A percentile compares a stretch with the other conserved stretches of the same genome.
Conservation (phyloP, 2,113 vertebrate species). For the Carassius auratus region DNA sequence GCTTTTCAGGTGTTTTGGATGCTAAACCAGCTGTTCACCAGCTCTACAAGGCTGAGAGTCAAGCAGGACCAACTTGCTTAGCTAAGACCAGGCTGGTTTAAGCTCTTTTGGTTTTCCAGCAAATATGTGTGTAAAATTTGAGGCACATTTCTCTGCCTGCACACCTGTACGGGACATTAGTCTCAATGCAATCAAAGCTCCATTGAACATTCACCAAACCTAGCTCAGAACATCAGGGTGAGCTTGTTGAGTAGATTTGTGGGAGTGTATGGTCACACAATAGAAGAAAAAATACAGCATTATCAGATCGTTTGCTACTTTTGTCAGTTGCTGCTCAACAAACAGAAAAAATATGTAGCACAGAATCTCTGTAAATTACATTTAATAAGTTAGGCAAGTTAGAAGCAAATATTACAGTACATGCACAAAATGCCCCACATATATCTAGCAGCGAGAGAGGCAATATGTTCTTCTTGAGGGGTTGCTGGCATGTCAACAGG, state of each 20-base stretch:
- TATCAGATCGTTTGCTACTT: neutral
- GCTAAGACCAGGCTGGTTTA: neutral
- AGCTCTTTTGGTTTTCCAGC: neutral
- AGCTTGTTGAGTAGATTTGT: constrained; percentile 23
- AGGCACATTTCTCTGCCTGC: constrained; percentile 16
- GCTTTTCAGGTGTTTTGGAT: neutral
- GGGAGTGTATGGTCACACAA: constrained; percentile 27
- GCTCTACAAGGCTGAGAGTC: neutral
- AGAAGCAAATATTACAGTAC: constrained; percentile 19
- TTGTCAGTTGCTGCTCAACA: neutral
- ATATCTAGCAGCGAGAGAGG: constrained; percentile 17
- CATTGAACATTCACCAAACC: constrained; percentile 15
- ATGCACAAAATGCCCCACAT: constrained; percentile 8
- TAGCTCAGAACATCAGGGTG: neutral
- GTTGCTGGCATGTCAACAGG: constrained; percentile 57
- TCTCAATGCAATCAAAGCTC: constrained; percentile 20
- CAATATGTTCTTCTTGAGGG: constrained; percentile 60
- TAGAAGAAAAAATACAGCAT: neutral
- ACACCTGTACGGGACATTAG: neutral
- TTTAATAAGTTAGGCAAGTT: neutral
- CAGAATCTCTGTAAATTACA: neutral
- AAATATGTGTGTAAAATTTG: neutral
- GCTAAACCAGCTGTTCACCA: neutral
- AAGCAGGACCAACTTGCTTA: neutral
- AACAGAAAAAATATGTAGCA: neutral